A percentile compares a stretch with the other conserved stretches of the same genome.
Conservation (phyloP, 2,888 invertebrate genomes). For the Globia sparganii region DNA sequence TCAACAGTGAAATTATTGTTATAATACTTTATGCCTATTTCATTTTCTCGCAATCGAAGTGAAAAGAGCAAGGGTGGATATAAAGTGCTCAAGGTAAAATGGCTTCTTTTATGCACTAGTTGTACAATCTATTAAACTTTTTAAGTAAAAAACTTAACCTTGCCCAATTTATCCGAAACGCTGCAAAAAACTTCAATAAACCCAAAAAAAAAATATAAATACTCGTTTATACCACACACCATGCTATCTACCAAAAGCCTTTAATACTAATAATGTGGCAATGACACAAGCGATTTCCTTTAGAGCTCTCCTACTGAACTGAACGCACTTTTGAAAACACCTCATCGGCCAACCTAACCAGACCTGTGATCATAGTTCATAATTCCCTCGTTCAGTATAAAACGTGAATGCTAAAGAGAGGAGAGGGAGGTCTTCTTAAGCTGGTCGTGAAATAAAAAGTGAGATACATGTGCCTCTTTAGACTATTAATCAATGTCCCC, state of each 20-base stretch:
- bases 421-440: conserved; percentile 61
- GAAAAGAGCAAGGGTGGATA: no score
- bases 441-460: conserved; percentile 71
- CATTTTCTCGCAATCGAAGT: no score
- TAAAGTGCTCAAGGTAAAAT: no score
- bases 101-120: no score
- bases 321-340: conserved; percentile 74
- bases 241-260: conserved; percentile 50
- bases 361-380: conserved; percentile 64
- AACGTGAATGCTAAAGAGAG: conserved; percentile 48
- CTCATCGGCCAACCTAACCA: conserved; percentile 62
- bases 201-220: conserved; percentile 42
- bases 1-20: no score
- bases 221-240: conserved; percentile 35
- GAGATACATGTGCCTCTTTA: conserved; percentile 79
- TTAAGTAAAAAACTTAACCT: no score
- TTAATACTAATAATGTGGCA: conserved; percentile 71
- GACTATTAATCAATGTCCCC: conserved; percentile 86
- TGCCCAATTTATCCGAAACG: not conserved
- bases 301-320: conserved; percentile 54
- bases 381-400: conserved; percentile 38
- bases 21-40: no score
- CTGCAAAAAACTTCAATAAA: not conserved
- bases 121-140: no score
- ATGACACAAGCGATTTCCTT: conserved; percentile 74